Base-by-base conservation (phyloP, 2,888 invertebrate genomes). In the Lochmaea capreae region DNA sequence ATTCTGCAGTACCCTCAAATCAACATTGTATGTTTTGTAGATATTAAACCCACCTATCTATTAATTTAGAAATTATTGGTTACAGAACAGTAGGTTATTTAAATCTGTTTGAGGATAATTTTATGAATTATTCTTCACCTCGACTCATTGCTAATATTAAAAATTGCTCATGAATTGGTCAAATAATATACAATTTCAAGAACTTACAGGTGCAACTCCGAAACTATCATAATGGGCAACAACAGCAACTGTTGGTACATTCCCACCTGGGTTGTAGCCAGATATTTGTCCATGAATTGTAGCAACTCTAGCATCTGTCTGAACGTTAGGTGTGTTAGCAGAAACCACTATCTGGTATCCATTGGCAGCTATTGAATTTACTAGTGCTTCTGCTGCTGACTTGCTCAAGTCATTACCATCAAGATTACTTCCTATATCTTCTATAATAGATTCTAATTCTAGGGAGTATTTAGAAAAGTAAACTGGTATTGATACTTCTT, bases 201-300 rank as follows among this genome's bases (percentile, higher is more conserved):
- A 26, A 89, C 93, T 92, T 88, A 98, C 98, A 72, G 99, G 97
- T 39, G 95, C 95, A 72, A 96, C 89, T 66, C 96, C 96, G 82
- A 94, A 93, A 18, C 97, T 93, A 85, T 99, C 99, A 82, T 98
- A 97, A 89, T 98, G 95, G 0, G 98, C 95, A 5, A 97, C 95
- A 67, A 99, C 89, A 2, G 96, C 93, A 77, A 99, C 94, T 10
- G 97, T 95, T 68, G 97, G 96, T 72, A 85, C 86, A 74, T 85
- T 86, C 76, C 90, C 90, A 80, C 92, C 91, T 74, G 90, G 90
- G 52, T 92, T 91, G 58, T 93, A 91, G 0, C 96, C 96, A 10
- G 92, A 89, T 76, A 97, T 88, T 87, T 94, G 95, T 26, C 96
- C 97, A 85, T 96, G 93, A 66, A 98, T 89, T 6, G 95, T 95